Percentiles rank a stretch among this genome's conserved stretches.
These are phyloP conservation scores for Argynnis bischoffii DNA, from an alignment of 2,888 invertebrate genomes.

Conservation along the genomic window DNA sequence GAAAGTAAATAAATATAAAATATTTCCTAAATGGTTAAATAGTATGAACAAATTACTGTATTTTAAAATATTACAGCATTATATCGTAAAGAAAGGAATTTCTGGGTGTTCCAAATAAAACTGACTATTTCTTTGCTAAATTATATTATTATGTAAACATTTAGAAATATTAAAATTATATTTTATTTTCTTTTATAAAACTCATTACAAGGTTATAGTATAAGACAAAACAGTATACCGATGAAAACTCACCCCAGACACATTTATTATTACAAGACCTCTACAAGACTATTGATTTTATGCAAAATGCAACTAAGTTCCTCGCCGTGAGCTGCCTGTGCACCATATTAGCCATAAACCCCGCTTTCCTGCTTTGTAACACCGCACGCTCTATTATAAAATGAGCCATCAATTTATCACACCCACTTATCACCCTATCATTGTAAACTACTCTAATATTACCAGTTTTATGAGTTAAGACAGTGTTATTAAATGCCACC, in stretches of 20 bases:
- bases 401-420: conserved; percentile 61
- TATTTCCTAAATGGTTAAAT: too few species aligned
- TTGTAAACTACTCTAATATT: conserved; percentile 40
- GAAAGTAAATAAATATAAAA: too few species aligned
- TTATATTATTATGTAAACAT: too few species aligned
- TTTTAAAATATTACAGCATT: too few species aligned
- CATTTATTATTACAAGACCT: conserved; percentile 48
- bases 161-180: too few species aligned
- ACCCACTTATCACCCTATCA: conserved; percentile 51
- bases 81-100: too few species aligned
- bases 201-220: neutral
- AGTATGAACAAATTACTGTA: too few species aligned
- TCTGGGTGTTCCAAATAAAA: too few species aligned
- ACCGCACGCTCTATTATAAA: conserved; percentile 57
- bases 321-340: conserved; percentile 52
- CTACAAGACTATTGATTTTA: conserved; percentile 65
- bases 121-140: too few species aligned
- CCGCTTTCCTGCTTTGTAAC: conserved; percentile 54
- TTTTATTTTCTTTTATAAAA: neutral
- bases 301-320: conserved; percentile 74
- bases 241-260: conserved; percentile 23
- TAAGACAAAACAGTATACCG: neutral
- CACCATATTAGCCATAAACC: conserved; percentile 63
- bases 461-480: conserved; percentile 32
- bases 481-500: conserved; percentile 14